Conservation (phyloP, 2,888 invertebrate species). For the Hipparchia semele region DNA sequence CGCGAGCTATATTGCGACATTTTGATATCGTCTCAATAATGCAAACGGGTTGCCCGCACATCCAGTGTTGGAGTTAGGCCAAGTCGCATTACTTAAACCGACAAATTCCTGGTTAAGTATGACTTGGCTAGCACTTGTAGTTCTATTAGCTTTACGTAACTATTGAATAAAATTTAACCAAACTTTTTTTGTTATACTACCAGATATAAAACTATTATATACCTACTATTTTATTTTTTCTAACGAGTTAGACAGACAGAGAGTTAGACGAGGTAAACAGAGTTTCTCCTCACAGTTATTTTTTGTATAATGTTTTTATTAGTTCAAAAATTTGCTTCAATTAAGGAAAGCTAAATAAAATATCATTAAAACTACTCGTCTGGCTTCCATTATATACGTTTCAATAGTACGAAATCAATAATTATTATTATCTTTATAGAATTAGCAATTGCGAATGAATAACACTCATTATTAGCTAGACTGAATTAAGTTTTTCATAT, state of each 20-base stretch:
- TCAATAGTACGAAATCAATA: too few relatives aligned
- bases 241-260: background rate
- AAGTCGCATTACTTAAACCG: slow-evolving; percentile 56
- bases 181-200: background rate
- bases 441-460: too few relatives aligned
- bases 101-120: slow-evolving; percentile 56
- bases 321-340: too few relatives aligned
- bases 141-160: slow-evolving; percentile 28
- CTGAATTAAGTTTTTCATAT: too few relatives aligned
- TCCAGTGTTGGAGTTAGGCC: slow-evolving; percentile 46
- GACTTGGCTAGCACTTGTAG: slow-evolving; percentile 54
- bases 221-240: background rate
- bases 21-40: slow-evolving; percentile 47
- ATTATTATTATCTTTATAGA: too few relatives aligned
- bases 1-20: slow-evolving; percentile 22
- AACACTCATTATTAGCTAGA: too few relatives aligned
- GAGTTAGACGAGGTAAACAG: too few relatives aligned
- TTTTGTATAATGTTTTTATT: too few relatives aligned
- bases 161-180: slow-evolving; percentile 11
- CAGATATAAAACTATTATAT: background rate
- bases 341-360: too few relatives aligned
- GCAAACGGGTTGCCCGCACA: slow-evolving; percentile 44
- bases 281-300: too few relatives aligned
- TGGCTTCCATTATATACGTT: too few relatives aligned
- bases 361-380: too few relatives aligned